Percentiles rank a stretch among this genome's conserved stretches.
phyloP scores from a whole-genome alignment of 2,113 vertebrate genomes.

The Stegastes partitus region DNA sequence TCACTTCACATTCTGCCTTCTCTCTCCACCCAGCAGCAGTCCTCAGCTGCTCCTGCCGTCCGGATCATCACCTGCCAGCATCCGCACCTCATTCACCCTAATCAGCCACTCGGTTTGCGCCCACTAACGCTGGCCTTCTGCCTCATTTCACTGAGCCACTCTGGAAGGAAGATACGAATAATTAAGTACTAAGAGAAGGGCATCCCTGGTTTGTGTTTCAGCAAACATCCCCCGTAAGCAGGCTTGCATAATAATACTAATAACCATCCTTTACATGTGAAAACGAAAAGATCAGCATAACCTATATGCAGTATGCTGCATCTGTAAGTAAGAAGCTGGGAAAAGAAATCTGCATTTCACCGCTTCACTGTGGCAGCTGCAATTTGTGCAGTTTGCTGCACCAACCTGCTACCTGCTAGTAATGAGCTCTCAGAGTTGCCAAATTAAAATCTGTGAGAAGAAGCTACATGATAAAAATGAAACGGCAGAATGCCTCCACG shows the following conservation, averaged over 20 bases:
- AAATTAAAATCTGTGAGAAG: constrained; percentile 45
- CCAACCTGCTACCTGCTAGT: constrained; percentile 37
- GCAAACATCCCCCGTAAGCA: neutral
- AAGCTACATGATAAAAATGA: constrained; percentile 23
- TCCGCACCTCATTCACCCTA: constrained; percentile 52
- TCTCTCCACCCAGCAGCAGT: constrained; percentile 18
- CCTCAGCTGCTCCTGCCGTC: constrained; percentile 43
- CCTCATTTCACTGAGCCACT: constrained; percentile 8
- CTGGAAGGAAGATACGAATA: constrained; percentile 1
- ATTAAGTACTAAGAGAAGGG: neutral
- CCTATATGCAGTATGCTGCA: neutral
- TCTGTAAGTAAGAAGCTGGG: neutral
- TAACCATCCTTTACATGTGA: neutral
- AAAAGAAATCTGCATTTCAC: neutral
- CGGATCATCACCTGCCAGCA: constrained; percentile 56
- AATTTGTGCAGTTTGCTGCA: constrained; percentile 23
- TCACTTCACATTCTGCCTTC: neutral
- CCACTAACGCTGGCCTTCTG: constrained; percentile 24
- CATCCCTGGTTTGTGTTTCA: neutral
- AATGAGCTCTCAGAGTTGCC: constrained; percentile 23
- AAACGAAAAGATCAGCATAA: neutral
- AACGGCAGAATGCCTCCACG: constrained; percentile 24
- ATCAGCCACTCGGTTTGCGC: constrained; percentile 44
- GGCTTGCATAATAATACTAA: neutral
- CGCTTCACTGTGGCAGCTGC: constrained; percentile 3